Percentiles rank a stretch among this genome's conserved stretches.
phyloP scores from a whole-genome alignment of 2,888 invertebrate species.

The Drosophila anomelani region DNA sequence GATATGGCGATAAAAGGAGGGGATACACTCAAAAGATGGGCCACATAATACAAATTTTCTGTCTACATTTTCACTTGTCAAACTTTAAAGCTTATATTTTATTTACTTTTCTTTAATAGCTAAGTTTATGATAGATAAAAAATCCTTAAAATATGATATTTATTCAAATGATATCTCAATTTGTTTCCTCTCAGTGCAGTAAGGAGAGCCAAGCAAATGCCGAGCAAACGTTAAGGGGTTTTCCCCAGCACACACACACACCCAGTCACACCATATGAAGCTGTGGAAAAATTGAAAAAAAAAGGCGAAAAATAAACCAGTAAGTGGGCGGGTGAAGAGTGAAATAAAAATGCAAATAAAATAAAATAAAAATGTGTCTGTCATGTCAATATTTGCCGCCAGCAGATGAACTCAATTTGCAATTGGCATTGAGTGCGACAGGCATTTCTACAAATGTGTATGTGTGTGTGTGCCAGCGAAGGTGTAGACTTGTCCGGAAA shows the following conservation, averaged over 20 bases:
- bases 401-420: slow-evolving; percentile 81
- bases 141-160: too few species aligned
- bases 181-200: slow-evolving; percentile 1
- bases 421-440: slow-evolving; percentile 75
- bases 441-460: slow-evolving; percentile 34
- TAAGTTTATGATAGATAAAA: neutral
- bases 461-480: slow-evolving; percentile 28
- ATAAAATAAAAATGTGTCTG: slow-evolving; percentile 82
- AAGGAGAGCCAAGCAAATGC: slow-evolving; percentile 53
- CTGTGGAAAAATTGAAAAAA: slow-evolving; percentile 43
- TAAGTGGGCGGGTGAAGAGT: slow-evolving; percentile 49
- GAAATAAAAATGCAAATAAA: slow-evolving; percentile 80
- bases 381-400: slow-evolving; percentile 82
- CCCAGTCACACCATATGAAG: slow-evolving; percentile 46
- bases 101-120: neutral
- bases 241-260: slow-evolving; percentile 25
- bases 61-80: too few species aligned
- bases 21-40: slow-evolving; percentile 19
- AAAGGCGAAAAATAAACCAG: slow-evolving; percentile 26
- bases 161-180: neutral
- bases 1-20: slow-evolving; percentile 22
- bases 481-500: slow-evolving; percentile 37
- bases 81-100: too few species aligned
- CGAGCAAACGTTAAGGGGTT: slow-evolving; percentile 58
- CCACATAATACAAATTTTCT: neutral